Conservation (phyloP, 2,113 vertebrate species). For the Edolisoma coerulescens region DNA sequence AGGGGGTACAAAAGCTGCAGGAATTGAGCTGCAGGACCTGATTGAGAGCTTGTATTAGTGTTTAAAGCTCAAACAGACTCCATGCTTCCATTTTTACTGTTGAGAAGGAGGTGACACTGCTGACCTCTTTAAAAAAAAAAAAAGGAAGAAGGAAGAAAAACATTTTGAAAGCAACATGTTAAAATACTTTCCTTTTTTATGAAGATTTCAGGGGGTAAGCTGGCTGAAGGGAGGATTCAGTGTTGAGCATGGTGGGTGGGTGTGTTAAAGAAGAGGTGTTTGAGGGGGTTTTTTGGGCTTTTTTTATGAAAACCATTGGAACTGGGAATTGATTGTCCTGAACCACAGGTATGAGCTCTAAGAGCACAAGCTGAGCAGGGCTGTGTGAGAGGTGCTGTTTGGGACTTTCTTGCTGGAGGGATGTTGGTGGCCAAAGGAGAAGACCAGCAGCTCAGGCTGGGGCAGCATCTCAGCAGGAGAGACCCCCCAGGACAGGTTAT, state of each 20-base stretch:
- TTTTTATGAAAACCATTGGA: background rate
- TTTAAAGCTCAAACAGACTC: background rate
- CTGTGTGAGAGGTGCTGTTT: background rate
- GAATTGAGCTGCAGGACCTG: background rate
- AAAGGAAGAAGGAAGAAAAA: accelerated
- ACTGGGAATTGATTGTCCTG: background rate
- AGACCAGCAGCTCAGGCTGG: background rate
- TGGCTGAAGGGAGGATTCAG: background rate
- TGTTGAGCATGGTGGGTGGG: background rate
- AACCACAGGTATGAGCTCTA: background rate
- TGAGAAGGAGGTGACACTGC: background rate
- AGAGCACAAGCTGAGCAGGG: background rate
- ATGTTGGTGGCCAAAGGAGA: background rate
- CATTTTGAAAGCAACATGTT: background rate
- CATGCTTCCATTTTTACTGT: background rate
- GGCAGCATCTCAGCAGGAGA: background rate
- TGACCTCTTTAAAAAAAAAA: background rate
- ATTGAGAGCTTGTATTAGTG: background rate
- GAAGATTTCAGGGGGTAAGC: background rate
- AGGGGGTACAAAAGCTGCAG: background rate
- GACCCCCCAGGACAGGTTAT: accelerated
- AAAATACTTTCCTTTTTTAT: background rate
- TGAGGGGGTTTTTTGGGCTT: accelerated
- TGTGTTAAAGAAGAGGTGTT: background rate
- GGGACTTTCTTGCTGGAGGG: background rate